Evolutionary conservation across 2,888 invertebrate genomes (phyloP), one percentile per base, ranked within the genome.

Genomic region (Synanthedon vespiformis): DNA sequence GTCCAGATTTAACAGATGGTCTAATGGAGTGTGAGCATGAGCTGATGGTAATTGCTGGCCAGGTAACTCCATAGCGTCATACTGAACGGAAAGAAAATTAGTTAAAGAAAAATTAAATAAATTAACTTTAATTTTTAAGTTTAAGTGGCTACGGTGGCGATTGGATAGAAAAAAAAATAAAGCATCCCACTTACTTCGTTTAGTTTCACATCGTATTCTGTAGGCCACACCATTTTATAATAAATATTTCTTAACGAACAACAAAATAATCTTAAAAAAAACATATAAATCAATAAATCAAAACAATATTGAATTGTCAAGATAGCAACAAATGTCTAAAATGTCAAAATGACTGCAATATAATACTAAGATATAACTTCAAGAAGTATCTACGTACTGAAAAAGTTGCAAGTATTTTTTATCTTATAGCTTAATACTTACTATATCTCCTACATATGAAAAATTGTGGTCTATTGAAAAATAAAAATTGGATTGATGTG

Each of bases 31-130:
- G 5, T 60, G 51, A 0, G 90, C 89, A 51, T 83, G 85, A 1
- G 89, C 77, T 10, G 90, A 77, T 3, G 70, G 55, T 1, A 89
- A 57, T 65, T 89, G 89, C 53, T 85, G 81, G 12, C 89, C 88
- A 2, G 88, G 80, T 12, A 89, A 56, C 50, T 83, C 80, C 80
- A 81, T 79, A 1, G 75, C 77, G 57, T 85, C 80, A 56, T 73
- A 83, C 86, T 87, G 51, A 2, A 61, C 55, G 59, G 41, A 49
- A 52, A 49, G 16, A 40, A 18, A 6, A 34, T 10, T 18, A 47
- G 40, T 54, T 27, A 18, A 27, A 49, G 12, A 40, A 49, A 52
- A 41, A 16, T 16, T n/a, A 44, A 48, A 48, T 1, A n/a, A 49
- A 49, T 50, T 34, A 34, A 34, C 8, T 34, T 34, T 34, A 14